These are phyloP conservation scores for Pterois miles DNA, from an alignment of 2,797 vertebrate species.

Conservation along the genomic window DNA sequence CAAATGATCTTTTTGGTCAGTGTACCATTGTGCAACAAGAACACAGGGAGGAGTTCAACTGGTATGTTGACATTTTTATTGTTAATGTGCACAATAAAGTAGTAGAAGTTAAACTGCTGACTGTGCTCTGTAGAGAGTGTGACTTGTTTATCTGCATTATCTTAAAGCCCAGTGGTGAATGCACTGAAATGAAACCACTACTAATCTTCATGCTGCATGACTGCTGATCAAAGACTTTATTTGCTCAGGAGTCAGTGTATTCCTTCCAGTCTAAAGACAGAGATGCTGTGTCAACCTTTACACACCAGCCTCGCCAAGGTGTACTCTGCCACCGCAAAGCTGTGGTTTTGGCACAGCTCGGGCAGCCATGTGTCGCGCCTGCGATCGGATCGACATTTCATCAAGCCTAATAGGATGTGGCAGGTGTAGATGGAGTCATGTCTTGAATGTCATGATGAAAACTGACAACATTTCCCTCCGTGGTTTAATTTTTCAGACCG, in stretches of 20 bases:
- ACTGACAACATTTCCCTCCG: slow-evolving; percentile 38
- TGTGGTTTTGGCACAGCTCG: slow-evolving; percentile 37
- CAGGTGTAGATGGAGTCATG: slow-evolving; percentile 53
- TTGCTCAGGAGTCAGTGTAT: background rate
- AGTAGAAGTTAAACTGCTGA: background rate
- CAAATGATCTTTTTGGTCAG: background rate
- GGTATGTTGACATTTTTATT: background rate
- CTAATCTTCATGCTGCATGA: background rate
- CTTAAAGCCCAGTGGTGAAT: background rate
- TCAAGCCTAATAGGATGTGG: slow-evolving; percentile 48
- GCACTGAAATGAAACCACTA: background rate
- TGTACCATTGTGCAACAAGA: background rate
- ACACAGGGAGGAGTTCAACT: background rate
- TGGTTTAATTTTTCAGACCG: slow-evolving; percentile 30
- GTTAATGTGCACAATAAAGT: background rate
- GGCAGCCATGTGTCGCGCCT: slow-evolving; percentile 33
- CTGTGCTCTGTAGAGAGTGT: background rate
- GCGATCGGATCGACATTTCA: slow-evolving; percentile 52
- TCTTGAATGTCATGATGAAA: slow-evolving; percentile 59
- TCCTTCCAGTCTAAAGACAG: background rate
- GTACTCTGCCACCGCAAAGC: slow-evolving; percentile 17
- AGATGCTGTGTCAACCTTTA: slow-evolving; percentile 8
- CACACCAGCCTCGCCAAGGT: background rate
- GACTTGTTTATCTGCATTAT: background rate
- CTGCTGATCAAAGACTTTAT: slow-evolving; percentile 1